phyloP scores from a whole-genome alignment of 2,113 vertebrate species.

The Sclerurus mexicanus region DNA sequence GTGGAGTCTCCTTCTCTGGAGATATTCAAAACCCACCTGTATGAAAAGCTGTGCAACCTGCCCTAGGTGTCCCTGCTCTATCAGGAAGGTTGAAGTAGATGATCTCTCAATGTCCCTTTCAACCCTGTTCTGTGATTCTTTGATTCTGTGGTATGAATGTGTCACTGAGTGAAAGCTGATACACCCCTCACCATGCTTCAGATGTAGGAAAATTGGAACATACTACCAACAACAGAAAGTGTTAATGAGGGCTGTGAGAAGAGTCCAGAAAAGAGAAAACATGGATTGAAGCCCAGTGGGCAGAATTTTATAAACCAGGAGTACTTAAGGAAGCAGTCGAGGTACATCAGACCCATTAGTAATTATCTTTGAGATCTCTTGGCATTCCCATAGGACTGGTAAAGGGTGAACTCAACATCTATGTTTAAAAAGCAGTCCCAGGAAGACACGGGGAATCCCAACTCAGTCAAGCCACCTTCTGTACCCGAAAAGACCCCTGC shows the following conservation, averaged over 20 bases:
- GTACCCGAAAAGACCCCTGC: background rate
- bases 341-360: background rate
- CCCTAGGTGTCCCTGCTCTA: background rate
- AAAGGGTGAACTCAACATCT: background rate
- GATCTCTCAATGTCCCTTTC: background rate
- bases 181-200: rapidly evolving
- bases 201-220: background rate
- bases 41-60: background rate
- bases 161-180: background rate
- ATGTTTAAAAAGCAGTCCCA: background rate
- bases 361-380: background rate
- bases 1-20: background rate
- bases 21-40: background rate
- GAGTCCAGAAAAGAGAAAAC: background rate
- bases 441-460: background rate
- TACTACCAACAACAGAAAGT: background rate
- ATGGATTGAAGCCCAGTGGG: background rate
- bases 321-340: background rate
- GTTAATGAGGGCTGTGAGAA: background rate
- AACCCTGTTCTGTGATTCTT: background rate
- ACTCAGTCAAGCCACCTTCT: background rate
- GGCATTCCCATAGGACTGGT: background rate
- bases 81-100: background rate
- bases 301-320: background rate
- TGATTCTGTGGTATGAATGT: background rate